phyloP scores from a whole-genome alignment of 1,140 invertebrate genomes.

The Nasonia giraulti region DNA sequence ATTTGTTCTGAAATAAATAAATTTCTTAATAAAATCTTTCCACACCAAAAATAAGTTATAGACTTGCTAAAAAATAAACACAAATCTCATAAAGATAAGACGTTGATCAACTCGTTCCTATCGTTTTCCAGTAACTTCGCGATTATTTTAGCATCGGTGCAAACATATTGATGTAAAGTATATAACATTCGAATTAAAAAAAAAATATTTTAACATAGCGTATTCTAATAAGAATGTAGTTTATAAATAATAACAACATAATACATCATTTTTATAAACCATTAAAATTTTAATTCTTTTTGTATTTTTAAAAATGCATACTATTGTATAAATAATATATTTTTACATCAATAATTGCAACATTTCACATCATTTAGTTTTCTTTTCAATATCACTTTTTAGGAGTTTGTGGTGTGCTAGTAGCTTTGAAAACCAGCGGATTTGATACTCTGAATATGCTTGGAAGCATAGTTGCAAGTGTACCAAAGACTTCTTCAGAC shows the following conservation, averaged over 20 bases:
- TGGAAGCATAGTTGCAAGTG: conserved; percentile 90
- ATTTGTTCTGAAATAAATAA: conserved; percentile 5
- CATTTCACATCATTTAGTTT: conserved; percentile 31
- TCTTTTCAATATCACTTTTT: conserved; percentile 65
- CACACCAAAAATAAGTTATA: not conserved
- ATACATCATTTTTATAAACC: not conserved
- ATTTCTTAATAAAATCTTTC: conserved; percentile 16
- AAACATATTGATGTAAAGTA: not conserved
- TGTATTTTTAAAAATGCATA: conserved; percentile 24
- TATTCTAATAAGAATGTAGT: not conserved
- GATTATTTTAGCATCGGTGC: conserved; percentile 21
- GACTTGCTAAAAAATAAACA: conserved; percentile 48
- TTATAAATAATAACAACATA: not conserved
- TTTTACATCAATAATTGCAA: conserved; percentile 26
- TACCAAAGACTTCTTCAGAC: conserved; percentile 89
- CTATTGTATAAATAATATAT: conserved; percentile 44
- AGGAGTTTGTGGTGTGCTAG: conserved; percentile 70
- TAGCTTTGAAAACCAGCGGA: conserved; percentile 82
- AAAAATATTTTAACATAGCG: not conserved
- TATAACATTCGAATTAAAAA: not conserved
- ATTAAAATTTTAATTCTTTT: conserved; percentile 11
- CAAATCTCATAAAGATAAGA: conserved; percentile 50
- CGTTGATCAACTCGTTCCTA: conserved; percentile 55
- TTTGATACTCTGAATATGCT: conserved; percentile 94
- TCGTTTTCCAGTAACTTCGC: conserved; percentile 35